Base-by-base conservation (phyloP, 2,113 vertebrate species). In the Desmodus rotundus region DNA sequence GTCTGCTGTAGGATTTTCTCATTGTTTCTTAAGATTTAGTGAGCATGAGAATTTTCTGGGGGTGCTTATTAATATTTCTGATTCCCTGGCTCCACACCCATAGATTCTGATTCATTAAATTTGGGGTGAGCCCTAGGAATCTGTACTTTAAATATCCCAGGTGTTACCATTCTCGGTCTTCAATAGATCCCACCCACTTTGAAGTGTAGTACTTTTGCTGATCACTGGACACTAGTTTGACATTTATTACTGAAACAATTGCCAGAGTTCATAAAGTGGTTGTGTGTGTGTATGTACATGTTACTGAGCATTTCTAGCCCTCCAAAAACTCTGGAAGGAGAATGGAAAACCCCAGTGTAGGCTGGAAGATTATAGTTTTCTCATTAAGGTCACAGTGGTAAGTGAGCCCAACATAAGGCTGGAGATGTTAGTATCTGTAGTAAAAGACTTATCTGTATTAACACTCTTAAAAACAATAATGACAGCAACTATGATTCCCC, bases 191-290 rank as follows among this genome's bases (percentile, higher is more conserved):
- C 20, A 70, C 3, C 56, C 20, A 70, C 13, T 87, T 95, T 83
- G 74, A 95, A 41, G 19, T 77, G 16, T 0, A 77, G 63, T 94
- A n/a, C n/a, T 84, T 84, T 80, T 81, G 20, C 4, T 33, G 52
- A 33, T 88, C 11, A 56, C 13, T 90, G 68, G 85, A 73, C 4
- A 47, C 20, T 73, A 81, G 58, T 61, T 63, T n/a, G 52, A 22
- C 26, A 61, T 85, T 89, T 95, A 22, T 91, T 91, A 74, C 47
- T 87, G 85, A 93, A 78, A 85, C 28, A 84, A 13, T 80, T 90
- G 54, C 41, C 43, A 56, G n/a, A 50, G 15, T 80, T 85, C n/a
- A 63, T 84, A 80, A 87, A 36, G 52, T 65, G 22, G 2, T 26
- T 87, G 1, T 88, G n/a, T 63, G 15, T 38, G 45, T 92, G 47